A percentile compares a stretch with the other conserved stretches of the same genome.
Evolutionary conservation across 2,888 invertebrate species (phyloP).

Genomic region (Chelonus formosanus): DNA sequence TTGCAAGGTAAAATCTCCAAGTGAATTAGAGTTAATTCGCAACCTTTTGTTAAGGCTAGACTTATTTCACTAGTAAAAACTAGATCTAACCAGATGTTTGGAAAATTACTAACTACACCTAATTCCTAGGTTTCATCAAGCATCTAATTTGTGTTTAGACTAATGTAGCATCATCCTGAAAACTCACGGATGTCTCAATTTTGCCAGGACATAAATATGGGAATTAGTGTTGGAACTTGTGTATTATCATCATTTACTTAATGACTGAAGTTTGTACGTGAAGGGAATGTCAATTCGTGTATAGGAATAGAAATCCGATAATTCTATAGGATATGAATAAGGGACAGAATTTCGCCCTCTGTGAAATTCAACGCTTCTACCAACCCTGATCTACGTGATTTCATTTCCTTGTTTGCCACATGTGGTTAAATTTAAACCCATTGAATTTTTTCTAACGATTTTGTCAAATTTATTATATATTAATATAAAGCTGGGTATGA

Average conservation of each 20-base stretch:
- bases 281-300: conserved; percentile 6
- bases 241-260: not conserved
- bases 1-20: too few relatives aligned
- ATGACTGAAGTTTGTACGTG: not conserved
- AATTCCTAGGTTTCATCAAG: not conserved
- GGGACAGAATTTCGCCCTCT: not conserved
- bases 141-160: conserved; percentile 1
- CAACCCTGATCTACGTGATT: too few relatives aligned
- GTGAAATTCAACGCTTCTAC: conserved; percentile 2
- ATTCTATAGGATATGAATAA: not conserved
- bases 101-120: not conserved
- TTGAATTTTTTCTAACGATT: too few relatives aligned
- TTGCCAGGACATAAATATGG: conserved; percentile 7
- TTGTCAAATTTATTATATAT: too few relatives aligned
- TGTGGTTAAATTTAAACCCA: too few relatives aligned
- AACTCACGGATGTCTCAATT: conserved; percentile 1
- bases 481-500: too few relatives aligned
- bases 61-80: too few relatives aligned
- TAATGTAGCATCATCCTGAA: conserved; percentile 3
- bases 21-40: too few relatives aligned
- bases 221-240: conserved; percentile 1
- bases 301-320: conserved; percentile 1
- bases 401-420: too few relatives aligned
- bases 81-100: not conserved
- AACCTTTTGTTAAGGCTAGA: too few relatives aligned